phyloP scores from a whole-genome alignment of 2,113 vertebrate genomes.

The Malurus cyaneus region DNA sequence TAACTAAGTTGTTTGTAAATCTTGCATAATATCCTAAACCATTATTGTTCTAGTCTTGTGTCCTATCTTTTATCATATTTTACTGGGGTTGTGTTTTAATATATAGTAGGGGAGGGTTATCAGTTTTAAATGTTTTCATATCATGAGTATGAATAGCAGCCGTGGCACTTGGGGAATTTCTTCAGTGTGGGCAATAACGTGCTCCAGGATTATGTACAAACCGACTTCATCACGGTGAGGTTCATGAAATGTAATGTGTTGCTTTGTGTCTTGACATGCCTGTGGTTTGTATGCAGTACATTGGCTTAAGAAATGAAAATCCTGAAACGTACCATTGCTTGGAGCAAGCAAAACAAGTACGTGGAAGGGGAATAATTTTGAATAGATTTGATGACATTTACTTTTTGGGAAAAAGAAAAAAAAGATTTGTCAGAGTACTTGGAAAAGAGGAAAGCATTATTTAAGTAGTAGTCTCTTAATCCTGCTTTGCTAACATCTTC shows the following conservation, averaged over 20 bases:
- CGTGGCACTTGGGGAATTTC: neutral
- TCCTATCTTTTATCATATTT: neutral
- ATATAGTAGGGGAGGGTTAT: neutral
- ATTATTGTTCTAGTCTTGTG: neutral
- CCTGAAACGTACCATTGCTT: neutral
- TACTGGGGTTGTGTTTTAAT: neutral
- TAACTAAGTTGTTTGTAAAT: neutral
- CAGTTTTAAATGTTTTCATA: neutral
- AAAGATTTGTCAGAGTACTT: neutral
- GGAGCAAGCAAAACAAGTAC: neutral
- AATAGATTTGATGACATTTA: neutral
- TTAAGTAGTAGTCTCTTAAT: neutral
- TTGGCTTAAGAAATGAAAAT: neutral
- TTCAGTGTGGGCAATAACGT: neutral
- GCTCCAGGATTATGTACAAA: neutral
- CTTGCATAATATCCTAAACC: neutral
- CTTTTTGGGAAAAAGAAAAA: neutral
- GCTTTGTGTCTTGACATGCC: slow-evolving; percentile 19
- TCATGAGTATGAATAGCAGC: neutral
- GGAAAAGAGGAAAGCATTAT: neutral
- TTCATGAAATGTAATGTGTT: neutral
- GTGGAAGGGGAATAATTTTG: neutral
- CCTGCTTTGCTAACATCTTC: neutral
- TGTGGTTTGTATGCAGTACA: neutral
- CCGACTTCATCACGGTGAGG: neutral